phyloP scores from a whole-genome alignment of 2,113 vertebrate species.

The Stegastes partitus region DNA sequence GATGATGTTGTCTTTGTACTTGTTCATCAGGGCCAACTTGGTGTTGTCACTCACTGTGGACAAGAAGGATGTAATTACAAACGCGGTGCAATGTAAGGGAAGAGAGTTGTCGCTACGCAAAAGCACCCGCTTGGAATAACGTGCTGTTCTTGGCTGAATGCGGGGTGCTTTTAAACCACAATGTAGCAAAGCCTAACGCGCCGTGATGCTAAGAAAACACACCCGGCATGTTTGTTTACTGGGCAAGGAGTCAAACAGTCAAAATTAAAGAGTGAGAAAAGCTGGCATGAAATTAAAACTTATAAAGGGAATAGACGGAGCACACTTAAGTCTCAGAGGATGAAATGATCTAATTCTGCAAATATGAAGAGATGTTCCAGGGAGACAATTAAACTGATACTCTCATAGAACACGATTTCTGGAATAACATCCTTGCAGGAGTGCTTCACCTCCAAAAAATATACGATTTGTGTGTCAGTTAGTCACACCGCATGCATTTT shows the following conservation, averaged over 20 bases:
- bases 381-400: background rate
- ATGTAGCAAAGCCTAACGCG: background rate
- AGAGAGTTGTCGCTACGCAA: slow-evolving; percentile 9
- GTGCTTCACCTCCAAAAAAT: background rate
- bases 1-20: slow-evolving; percentile 99
- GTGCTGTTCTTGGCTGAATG: slow-evolving; percentile 3
- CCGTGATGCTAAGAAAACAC: slow-evolving; percentile 4
- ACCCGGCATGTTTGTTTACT: slow-evolving; percentile 33
- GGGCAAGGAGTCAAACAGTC: slow-evolving; percentile 32
- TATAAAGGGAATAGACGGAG: slow-evolving; percentile 46
- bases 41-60: slow-evolving; percentile 92
- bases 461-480: no score
- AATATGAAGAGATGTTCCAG: slow-evolving; percentile 10
- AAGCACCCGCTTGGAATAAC: background rate
- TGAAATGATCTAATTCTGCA: slow-evolving; percentile 14
- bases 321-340: slow-evolving; percentile 17
- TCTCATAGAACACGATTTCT: background rate
- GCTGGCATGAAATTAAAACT: slow-evolving; percentile 71
- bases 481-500: slow-evolving; percentile 1
- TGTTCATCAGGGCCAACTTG: slow-evolving; percentile 98
- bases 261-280: slow-evolving; percentile 53
- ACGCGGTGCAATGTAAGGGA: background rate
- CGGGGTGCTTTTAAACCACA: slow-evolving; percentile 4
- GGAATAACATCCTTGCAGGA: background rate
- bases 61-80: slow-evolving; percentile 35